Evolutionary conservation across 2,797 vertebrate species (phyloP).

Genomic region (Hydrolagus colliei): DNA sequence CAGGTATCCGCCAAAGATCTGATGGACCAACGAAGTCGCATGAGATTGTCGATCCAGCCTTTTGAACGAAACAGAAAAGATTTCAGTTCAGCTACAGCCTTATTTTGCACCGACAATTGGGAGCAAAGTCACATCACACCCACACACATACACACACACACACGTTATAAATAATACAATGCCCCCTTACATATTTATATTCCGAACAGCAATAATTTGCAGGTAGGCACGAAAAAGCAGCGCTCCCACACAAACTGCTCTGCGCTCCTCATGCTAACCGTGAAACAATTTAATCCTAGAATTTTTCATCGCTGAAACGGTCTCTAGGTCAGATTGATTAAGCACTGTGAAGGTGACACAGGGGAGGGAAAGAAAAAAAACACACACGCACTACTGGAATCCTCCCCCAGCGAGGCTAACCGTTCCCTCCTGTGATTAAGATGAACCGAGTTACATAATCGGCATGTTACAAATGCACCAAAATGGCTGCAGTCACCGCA

Average conservation of each 20-base stretch:
- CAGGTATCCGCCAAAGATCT: slow-evolving; percentile 92
- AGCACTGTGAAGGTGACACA: too few relatives aligned
- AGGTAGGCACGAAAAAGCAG: neutral
- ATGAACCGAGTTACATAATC: neutral
- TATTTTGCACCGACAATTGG: too few relatives aligned
- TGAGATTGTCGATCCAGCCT: slow-evolving; percentile 89
- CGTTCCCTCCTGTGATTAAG: too few relatives aligned
- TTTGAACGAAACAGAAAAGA: neutral
- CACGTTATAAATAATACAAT: neutral
- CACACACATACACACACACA: too few relatives aligned
- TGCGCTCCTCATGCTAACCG: neutral
- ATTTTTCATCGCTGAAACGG: neutral
- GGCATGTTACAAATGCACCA: neutral
- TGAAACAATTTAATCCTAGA: neutral
- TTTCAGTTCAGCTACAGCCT: too few relatives aligned
- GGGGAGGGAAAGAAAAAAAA: too few relatives aligned
- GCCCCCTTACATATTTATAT: neutral
- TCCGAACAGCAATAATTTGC: neutral
- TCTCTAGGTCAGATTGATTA: too few relatives aligned
- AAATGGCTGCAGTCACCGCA: neutral
- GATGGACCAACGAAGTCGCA: slow-evolving; percentile 86
- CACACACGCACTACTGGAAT: too few relatives aligned
- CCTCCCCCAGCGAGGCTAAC: too few relatives aligned
- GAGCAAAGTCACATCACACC: too few relatives aligned
- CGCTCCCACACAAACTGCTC: neutral